Evolutionary conservation across 2,888 invertebrate species (phyloP), one percentile per base, ranked within the genome.

Genomic region (Yponomeuta evonymella): DNA sequence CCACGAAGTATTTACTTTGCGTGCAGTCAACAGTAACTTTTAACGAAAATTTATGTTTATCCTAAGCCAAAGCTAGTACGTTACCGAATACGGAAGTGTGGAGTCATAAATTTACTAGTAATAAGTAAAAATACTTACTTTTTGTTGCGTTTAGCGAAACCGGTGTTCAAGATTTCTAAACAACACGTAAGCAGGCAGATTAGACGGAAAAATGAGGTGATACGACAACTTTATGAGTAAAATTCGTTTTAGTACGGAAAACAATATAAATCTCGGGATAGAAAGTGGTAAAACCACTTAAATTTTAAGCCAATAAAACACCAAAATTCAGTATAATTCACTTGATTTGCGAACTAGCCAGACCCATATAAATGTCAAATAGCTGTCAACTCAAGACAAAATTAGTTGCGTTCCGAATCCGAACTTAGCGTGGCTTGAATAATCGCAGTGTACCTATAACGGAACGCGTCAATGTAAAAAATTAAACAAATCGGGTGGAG

Each of bases 71-170:
- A 58, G 51, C 51, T 51, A 51, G 51, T 51, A 15, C 51, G 51
- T 51, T 51, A 15, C 51, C 2, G 3, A 4, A 15, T 58, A 15
- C 8, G 15, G 3, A 58, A 5, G 15, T 58, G 15, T 12, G 15
- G 51, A 58, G 51, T 58, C 12, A 51, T 58, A 15, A 58, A 58
- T 58, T 2, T 12, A 51, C 51, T 51, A 5, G 51, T 58, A 15
- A 58, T 58, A 15, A 58, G 65, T 23, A 33, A 65, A 65, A 65
- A 65, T 29, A 65, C 65, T 11, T 65, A 65, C 65, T 33, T 65
- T 64, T 65, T 29, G 10, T 12, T 12, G 29, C 23, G 65, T 29
- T 63, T 65, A 30, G 33, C 12, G 33, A 30, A 30, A 65, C 65
- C 65, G 65, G 30, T 65, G 33, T 65, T 10, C 29, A 11, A 29